Evolutionary conservation across 35 echinoderm and acorn worm genomes (phyloP).

Genomic region (Heliocidaris erythrogramma): DNA sequence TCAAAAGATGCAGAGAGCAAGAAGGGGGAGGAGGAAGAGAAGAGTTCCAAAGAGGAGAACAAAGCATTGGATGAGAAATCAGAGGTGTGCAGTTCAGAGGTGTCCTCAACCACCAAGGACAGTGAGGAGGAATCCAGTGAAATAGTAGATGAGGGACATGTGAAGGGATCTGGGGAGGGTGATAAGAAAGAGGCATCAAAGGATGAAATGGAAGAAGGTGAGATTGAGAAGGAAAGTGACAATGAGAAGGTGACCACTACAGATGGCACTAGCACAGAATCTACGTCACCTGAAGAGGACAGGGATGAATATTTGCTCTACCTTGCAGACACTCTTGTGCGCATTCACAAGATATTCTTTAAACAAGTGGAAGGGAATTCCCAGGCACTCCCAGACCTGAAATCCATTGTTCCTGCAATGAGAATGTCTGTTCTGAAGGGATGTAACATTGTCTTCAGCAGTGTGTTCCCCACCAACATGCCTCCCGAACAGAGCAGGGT

Average conservation of each 20-base stretch:
- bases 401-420: slow-evolving; percentile 69
- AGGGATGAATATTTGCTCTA: slow-evolving; percentile 88
- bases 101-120: slow-evolving; percentile 31
- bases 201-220: slow-evolving; percentile 45
- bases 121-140: slow-evolving; percentile 40
- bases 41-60: not conserved
- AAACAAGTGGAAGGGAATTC: slow-evolving; percentile 53
- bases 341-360: slow-evolving; percentile 77
- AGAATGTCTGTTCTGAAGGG: slow-evolving; percentile 66
- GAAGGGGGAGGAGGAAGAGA: slow-evolving; percentile 5
- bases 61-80: not conserved
- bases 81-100: slow-evolving; percentile 22
- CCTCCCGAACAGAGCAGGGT: slow-evolving; percentile 87
- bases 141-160: not conserved
- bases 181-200: slow-evolving; percentile 36
- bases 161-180: not conserved
- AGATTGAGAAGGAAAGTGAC: slow-evolving; percentile 40
- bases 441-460: slow-evolving; percentile 77
- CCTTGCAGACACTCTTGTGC: slow-evolving; percentile 73
- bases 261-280: slow-evolving; percentile 25
- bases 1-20: not conserved
- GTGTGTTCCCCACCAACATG: slow-evolving; percentile 92
- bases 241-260: slow-evolving; percentile 40
- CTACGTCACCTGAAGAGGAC: slow-evolving; percentile 48
- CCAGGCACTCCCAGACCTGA: slow-evolving; percentile 74